These are phyloP conservation scores for Sycobia sp. DNA, from an alignment of 1,140 invertebrate genomes.

Conservation along the genomic window DNA sequence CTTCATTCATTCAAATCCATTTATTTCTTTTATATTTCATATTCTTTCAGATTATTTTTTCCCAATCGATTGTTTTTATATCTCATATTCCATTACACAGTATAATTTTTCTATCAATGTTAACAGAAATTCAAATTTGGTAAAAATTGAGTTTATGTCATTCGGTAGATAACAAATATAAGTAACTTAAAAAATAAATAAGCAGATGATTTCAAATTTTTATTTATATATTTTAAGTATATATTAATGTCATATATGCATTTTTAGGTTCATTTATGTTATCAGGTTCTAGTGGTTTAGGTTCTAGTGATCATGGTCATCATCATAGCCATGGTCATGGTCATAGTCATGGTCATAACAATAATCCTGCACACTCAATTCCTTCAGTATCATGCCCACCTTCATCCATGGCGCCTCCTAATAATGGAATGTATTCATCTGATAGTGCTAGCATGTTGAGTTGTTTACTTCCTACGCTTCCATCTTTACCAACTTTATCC, in stretches of 20 bases:
- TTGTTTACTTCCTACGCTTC: conserved; percentile 46
- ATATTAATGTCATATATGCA: background rate
- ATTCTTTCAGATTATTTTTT: too few relatives aligned
- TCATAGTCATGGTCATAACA: conserved; percentile 1
- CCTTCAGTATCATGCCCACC: conserved; percentile 18
- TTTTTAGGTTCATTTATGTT: conserved; percentile 30
- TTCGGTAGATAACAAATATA: too few relatives aligned
- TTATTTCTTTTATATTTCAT: too few relatives aligned
- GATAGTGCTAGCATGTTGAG: conserved; percentile 49
- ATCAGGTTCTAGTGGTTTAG: conserved; percentile 35
- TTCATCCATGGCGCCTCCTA: conserved; percentile 38
- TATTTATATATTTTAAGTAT: background rate
- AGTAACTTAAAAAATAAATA: too few relatives aligned
- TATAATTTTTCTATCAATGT: too few relatives aligned
- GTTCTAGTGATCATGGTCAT: conserved; percentile 36
- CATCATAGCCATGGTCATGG: background rate
- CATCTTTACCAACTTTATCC: conserved; percentile 45
- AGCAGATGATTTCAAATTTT: too few relatives aligned
- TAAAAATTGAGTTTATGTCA: too few relatives aligned
- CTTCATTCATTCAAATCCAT: too few relatives aligned
- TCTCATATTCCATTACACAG: too few relatives aligned
- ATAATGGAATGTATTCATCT: conserved; percentile 47
- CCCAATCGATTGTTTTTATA: too few relatives aligned
- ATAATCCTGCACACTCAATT: conserved; percentile 22
- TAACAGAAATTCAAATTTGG: too few relatives aligned